phyloP scores from a whole-genome alignment of 2,888 invertebrate genomes.

The Tubiluchus corallicola region DNA sequence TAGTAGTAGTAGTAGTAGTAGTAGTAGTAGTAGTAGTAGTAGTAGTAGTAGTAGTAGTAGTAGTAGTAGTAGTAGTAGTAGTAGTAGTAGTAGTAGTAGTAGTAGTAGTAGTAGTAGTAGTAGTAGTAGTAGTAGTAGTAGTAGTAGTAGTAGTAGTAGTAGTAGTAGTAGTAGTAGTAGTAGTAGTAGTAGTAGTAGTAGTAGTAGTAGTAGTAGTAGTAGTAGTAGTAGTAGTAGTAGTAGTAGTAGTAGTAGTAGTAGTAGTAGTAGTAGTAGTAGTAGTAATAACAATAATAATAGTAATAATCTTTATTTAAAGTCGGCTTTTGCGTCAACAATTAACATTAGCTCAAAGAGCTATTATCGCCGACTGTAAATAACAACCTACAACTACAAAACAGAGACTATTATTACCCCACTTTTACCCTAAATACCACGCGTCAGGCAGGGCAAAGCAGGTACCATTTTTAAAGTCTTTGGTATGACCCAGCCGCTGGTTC shows the following conservation, averaged over 20 bases:
- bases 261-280: constrained; percentile 3
- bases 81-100: constrained; percentile 3
- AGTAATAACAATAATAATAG: neutral
- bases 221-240: constrained; percentile 3
- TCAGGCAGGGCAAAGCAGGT: too few species aligned
- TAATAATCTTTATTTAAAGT: too few species aligned
- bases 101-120: constrained; percentile 3
- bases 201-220: constrained; percentile 3
- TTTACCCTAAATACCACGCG: too few species aligned
- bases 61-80: constrained; percentile 3
- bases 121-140: constrained; percentile 3
- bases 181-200: constrained; percentile 3
- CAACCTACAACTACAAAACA: too few species aligned
- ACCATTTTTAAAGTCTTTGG: too few species aligned
- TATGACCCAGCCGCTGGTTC: too few species aligned
- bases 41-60: neutral
- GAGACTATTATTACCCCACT: too few species aligned
- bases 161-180: constrained; percentile 3
- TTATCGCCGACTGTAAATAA: too few species aligned
- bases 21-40: neutral
- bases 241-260: constrained; percentile 3
- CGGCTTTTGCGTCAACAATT: too few species aligned
- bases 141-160: constrained; percentile 3
- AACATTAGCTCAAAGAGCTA: too few species aligned
- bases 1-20: neutral